These are phyloP conservation scores for Sphaerophoria rueppellii DNA, from an alignment of 2,888 invertebrate species.

Conservation along the genomic window DNA sequence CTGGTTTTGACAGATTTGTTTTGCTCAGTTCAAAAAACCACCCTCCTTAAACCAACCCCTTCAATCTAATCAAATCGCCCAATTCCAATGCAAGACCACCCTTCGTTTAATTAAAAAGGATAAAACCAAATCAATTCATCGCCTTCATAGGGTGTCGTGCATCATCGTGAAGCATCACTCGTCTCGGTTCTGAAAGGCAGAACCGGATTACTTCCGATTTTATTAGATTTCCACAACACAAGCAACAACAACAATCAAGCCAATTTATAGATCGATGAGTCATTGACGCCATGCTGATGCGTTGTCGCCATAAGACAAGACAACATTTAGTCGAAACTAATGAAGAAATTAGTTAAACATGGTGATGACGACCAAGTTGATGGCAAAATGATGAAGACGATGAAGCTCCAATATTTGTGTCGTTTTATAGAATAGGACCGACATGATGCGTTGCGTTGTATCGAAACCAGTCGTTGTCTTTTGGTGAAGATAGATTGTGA, in stretches of 20 bases:
- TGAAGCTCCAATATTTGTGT: constrained; percentile 5
- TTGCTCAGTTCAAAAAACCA: background rate
- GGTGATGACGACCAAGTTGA: constrained; percentile 60
- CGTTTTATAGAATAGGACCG: background rate
- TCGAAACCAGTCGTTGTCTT: too few species aligned
- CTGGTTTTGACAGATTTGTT: too few species aligned
- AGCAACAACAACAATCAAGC: constrained; percentile 22
- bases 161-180: background rate
- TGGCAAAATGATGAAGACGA: constrained; percentile 24
- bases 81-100: constrained; percentile 18
- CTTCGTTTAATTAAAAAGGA: constrained; percentile 29
- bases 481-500: constrained; percentile 18
- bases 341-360: constrained; percentile 69
- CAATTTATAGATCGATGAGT: constrained; percentile 68
- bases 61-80: constrained; percentile 4
- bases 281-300: constrained; percentile 66
- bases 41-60: background rate
- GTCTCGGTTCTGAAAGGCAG: too few species aligned
- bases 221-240: background rate
- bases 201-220: constrained; percentile 55
- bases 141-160: background rate
- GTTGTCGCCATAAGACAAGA: constrained; percentile 70
- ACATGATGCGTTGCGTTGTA: too few species aligned
- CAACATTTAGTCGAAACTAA: constrained; percentile 61
- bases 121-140: constrained; percentile 39